Conservation (phyloP, 92 coral and sea anemone genomes). For the Chrysogorgia sp. region DNA sequence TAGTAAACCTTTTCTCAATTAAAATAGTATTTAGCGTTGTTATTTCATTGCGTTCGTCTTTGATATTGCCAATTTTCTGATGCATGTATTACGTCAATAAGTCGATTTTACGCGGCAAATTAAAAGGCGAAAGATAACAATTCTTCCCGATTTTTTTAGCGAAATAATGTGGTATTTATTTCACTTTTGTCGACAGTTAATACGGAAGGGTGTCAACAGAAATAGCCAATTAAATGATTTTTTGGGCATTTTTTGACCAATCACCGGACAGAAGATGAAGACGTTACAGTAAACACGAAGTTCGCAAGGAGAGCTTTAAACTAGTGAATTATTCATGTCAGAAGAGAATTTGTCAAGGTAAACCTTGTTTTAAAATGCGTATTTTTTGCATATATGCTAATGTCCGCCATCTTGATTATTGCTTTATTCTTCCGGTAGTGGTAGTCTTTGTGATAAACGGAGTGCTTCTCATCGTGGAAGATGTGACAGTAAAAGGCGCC, state of each 20-base stretch:
- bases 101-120: background rate
- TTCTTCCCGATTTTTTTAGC: background rate
- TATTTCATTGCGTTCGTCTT: background rate
- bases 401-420: background rate
- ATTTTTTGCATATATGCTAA: background rate
- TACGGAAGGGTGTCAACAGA: background rate
- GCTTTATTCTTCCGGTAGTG: background rate
- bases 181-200: background rate
- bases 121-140: background rate
- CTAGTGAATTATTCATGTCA: slow-evolving; percentile 11
- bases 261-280: background rate
- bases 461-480: background rate
- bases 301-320: background rate
- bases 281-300: background rate
- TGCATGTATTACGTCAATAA: background rate
- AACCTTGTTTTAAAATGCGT: background rate
- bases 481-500: background rate
- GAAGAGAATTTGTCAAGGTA: background rate
- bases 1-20: background rate
- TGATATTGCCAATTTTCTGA: background rate
- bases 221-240: background rate
- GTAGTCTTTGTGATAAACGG: background rate
- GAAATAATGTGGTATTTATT: background rate
- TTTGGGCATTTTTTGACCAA: background rate
- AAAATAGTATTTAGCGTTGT: background rate